Evolutionary conservation across 2,113 vertebrate species (phyloP).

Genomic region (Alethe castanea): DNA sequence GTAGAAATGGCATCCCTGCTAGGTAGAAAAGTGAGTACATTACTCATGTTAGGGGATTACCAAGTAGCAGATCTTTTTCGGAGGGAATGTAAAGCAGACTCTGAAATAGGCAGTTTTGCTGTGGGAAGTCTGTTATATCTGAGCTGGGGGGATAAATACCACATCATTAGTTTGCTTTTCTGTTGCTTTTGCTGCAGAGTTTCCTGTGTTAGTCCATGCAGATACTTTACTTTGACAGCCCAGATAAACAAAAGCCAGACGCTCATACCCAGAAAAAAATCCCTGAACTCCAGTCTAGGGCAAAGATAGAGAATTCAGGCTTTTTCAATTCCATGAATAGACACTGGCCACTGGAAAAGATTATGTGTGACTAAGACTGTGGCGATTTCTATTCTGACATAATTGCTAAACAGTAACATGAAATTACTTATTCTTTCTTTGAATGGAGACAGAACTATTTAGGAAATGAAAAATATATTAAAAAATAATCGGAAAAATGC

Average conservation of each 20-base stretch:
- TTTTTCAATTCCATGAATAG: constrained; percentile 64
- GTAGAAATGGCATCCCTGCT: not conserved
- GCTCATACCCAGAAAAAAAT: constrained; percentile 63
- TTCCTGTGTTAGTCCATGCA: constrained; percentile 71
- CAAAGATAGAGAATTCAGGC: constrained; percentile 71
- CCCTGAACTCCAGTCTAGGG: constrained; percentile 70
- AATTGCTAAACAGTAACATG: not conserved
- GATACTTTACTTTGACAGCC: constrained; percentile 72
- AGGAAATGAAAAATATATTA: not conserved
- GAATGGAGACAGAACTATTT: not conserved
- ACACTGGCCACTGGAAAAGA: constrained; percentile 58
- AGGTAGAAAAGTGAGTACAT: not conserved
- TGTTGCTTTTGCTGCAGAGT: constrained; percentile 54
- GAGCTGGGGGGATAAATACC: constrained; percentile 34
- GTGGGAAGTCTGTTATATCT: constrained; percentile 9
- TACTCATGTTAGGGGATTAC: not conserved
- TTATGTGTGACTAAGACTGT: constrained; percentile 31
- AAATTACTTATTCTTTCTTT: not conserved
- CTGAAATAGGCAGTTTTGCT: constrained; percentile 31
- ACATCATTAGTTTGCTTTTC: constrained; percentile 37
- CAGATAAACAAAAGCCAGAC: constrained; percentile 76
- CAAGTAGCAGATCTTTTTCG: not conserved
- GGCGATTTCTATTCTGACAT: not conserved
- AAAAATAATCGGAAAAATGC: not conserved
- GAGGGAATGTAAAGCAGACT: not conserved